These are phyloP conservation scores for Meteorus cinctellus DNA, from an alignment of 2,888 invertebrate species.

Conservation along the genomic window DNA sequence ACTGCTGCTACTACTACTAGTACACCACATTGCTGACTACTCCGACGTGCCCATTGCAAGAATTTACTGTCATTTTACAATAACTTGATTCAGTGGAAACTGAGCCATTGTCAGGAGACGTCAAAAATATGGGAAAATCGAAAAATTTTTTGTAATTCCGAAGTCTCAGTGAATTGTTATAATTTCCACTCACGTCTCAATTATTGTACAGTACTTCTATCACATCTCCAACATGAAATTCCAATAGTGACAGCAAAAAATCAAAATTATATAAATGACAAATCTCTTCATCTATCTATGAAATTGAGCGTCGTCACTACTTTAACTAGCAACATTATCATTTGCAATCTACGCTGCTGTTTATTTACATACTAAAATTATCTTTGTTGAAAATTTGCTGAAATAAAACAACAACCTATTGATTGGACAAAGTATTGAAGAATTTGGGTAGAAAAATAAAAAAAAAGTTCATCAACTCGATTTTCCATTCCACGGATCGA, in stretches of 20 bases:
- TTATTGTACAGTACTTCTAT: neutral
- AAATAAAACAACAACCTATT: too few relatives aligned
- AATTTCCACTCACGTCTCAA: neutral
- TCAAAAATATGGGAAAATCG: neutral
- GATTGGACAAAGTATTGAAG: too few relatives aligned
- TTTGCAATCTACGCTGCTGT: neutral
- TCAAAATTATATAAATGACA: too few relatives aligned
- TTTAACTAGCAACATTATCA: neutral
- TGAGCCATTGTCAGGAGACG: neutral
- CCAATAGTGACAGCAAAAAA: neutral
- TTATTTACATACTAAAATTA: too few relatives aligned
- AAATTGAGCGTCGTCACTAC: neutral
- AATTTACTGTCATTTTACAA: neutral
- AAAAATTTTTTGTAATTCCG: neutral
- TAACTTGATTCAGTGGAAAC: neutral
- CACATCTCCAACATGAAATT: too few relatives aligned
- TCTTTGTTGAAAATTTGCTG: too few relatives aligned
- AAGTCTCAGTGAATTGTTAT: neutral
- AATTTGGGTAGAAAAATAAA: neutral
- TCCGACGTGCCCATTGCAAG: neutral
- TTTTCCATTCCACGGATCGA: too few relatives aligned
- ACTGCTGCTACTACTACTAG: too few relatives aligned
- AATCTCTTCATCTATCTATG: neutral
- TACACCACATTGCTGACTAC: neutral
- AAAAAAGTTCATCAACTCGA: neutral